Base-by-base conservation (phyloP, 1,140 invertebrate genomes). In the Lucilia cuprina region DNA sequence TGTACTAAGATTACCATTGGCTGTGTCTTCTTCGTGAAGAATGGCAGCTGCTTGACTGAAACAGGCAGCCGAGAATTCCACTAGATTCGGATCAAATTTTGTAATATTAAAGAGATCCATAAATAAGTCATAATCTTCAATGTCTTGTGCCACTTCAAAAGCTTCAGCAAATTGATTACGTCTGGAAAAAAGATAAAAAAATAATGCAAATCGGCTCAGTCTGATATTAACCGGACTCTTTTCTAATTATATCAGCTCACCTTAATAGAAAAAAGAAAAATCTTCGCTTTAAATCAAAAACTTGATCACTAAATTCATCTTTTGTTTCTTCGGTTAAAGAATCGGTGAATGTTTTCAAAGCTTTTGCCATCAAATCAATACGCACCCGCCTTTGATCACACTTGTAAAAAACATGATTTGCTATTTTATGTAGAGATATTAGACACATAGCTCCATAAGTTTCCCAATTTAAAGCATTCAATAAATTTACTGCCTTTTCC, bases 101-200 rank as follows among this genome's bases (percentile, higher is more conserved):
- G 96, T 96, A 85, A 96, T 94, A 91, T 95, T 96, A 88, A 96
- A 94, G 65, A 97, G 93, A 92, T 98, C 96, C 94, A 96, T 94
- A 87, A 96, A 96, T 55, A 96, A 93, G 92, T 96, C 96, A 87
- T 95, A 95, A 88, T 96, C 95, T 47, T 93, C 93, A 83, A 98
- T 93, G 90, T 98, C 96, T 86, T 97, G 95, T 17, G 96, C 96
- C 77, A 98, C 91, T 84, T 96, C 93, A 87, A 97, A 96, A 12
- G 97, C 96, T 88, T 97, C 97, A 88, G 97, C 96, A 90, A 96
- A 95, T 78, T 96, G 92, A 83, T 94, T 94, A 88, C 96, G 94
- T 85, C 96, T 96, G 88, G 2, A 86, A 86, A 41, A 41, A n/a
- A n/a, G n/a, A n/a, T n/a, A n/a, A n/a, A n/a, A n/a, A n/a, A n/a